Conservation (phyloP, 2,797 vertebrate species). For the Chiloscyllium punctatum region DNA sequence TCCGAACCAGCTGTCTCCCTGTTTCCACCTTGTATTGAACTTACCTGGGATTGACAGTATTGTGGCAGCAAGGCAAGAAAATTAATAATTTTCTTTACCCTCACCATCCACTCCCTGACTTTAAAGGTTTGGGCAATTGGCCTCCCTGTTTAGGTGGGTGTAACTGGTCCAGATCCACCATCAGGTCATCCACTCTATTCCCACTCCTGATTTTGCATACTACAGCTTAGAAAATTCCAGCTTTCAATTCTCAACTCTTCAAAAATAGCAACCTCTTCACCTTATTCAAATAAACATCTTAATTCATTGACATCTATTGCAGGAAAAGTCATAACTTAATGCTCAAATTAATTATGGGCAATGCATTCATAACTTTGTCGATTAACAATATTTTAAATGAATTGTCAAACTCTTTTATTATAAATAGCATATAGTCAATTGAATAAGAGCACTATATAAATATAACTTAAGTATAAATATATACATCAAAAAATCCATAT, state of each 20-base stretch:
- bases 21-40: not conserved
- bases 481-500: slow-evolving; percentile 3
- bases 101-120: not conserved
- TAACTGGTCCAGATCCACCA: too few relatives aligned
- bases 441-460: not conserved
- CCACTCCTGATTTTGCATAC: not conserved
- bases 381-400: slow-evolving; percentile 2
- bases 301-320: not conserved
- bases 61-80: not conserved
- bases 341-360: not conserved
- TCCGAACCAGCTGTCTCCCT: not conserved
- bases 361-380: not conserved
- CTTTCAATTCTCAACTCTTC: not conserved
- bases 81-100: not conserved
- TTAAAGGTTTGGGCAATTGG: not conserved
- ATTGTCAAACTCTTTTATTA: not conserved
- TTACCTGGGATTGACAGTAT: not conserved
- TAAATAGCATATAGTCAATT: not conserved
- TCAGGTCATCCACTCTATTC: not conserved
- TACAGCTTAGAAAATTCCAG: not conserved
- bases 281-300: not conserved
- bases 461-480: not conserved
- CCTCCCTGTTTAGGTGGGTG: not conserved
- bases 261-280: slow-evolving; percentile 22
- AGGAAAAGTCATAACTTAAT: not conserved